Percentiles rank a stretch among this genome's conserved stretches.
Evolutionary conservation across 2,888 invertebrate genomes (phyloP).

Genomic region (Netelia melanura): DNA sequence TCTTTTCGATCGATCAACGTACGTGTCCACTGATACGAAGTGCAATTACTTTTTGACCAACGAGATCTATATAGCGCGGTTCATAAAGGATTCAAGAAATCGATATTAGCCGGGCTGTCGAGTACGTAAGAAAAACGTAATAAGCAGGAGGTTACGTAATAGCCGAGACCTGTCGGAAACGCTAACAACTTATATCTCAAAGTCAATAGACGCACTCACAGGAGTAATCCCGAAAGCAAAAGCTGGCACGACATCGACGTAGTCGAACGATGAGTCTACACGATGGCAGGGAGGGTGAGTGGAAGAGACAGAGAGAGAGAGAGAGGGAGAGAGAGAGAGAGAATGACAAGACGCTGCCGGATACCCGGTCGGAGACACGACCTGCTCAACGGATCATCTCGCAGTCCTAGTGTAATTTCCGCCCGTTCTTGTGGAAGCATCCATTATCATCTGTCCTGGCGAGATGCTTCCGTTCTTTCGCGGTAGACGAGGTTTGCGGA

Average conservation of each 20-base stretch:
- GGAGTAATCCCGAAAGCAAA: background rate
- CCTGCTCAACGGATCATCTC: slow-evolving; percentile 44
- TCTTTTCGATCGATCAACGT: no score
- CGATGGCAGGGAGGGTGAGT: background rate
- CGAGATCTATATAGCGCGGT: no score
- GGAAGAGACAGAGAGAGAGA: background rate
- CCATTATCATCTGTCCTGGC: slow-evolving; percentile 28
- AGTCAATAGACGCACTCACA: background rate
- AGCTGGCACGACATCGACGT: background rate
- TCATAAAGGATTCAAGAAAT: no score
- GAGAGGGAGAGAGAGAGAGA: slow-evolving; percentile 1
- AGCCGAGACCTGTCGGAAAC: slow-evolving; percentile 17
- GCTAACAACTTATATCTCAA: background rate
- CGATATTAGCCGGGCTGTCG: no score
- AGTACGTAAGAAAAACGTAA: no score
- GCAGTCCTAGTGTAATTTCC: slow-evolving; percentile 59
- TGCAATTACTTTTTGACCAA: no score
- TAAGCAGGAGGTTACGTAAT: background rate
- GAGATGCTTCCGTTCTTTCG: background rate
- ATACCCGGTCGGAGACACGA: slow-evolving; percentile 22
- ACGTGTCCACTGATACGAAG: no score
- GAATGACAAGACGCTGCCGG: slow-evolving; percentile 1
- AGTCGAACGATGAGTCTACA: background rate
- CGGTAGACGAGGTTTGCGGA: background rate
- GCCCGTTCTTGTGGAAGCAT: slow-evolving; percentile 56